A percentile compares a stretch with the other conserved stretches of the same genome.
Conservation (phyloP, 2,797 vertebrate species). For the Melanotaenia maccullochi region DNA sequence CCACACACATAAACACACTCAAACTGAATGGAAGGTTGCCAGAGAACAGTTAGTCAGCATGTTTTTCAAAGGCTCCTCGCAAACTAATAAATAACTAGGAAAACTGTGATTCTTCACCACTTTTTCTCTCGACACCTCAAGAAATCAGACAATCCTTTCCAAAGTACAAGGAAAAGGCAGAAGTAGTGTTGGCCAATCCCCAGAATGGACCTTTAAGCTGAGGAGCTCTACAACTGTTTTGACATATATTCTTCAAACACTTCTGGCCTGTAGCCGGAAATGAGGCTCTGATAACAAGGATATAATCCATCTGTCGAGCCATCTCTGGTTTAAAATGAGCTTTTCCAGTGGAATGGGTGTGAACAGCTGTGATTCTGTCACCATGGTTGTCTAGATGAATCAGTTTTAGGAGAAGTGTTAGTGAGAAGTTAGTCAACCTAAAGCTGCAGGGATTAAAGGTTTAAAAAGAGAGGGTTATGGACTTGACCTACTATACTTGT, state of each 20-base stretch:
- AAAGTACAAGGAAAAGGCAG: constrained; percentile 15
- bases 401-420: constrained; percentile 37
- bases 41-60: constrained; percentile 61
- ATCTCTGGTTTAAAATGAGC: constrained; percentile 60
- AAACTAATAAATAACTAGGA: constrained; percentile 28
- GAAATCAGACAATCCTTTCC: constrained; percentile 15
- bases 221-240: constrained; percentile 52
- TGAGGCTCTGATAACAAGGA: constrained; percentile 40
- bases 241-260: constrained; percentile 62
- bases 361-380: constrained; percentile 38
- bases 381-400: constrained; percentile 57
- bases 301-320: constrained; percentile 67
- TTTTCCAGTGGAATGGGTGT: constrained; percentile 45
- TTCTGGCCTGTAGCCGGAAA: constrained; percentile 37
- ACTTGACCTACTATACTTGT: constrained; percentile 2
- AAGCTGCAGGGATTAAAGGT: constrained; percentile 42
- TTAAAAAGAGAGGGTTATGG: constrained; percentile 3
- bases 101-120: not conserved
- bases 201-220: constrained; percentile 26
- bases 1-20: constrained; percentile 20
- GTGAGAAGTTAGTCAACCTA: constrained; percentile 38
- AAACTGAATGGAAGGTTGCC: constrained; percentile 59
- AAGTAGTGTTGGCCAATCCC: constrained; percentile 35
- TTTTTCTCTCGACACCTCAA: constrained; percentile 5
- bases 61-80: constrained; percentile 18